Base-by-base conservation (phyloP, 2,888 invertebrate genomes). In the Diadromus collaris region DNA sequence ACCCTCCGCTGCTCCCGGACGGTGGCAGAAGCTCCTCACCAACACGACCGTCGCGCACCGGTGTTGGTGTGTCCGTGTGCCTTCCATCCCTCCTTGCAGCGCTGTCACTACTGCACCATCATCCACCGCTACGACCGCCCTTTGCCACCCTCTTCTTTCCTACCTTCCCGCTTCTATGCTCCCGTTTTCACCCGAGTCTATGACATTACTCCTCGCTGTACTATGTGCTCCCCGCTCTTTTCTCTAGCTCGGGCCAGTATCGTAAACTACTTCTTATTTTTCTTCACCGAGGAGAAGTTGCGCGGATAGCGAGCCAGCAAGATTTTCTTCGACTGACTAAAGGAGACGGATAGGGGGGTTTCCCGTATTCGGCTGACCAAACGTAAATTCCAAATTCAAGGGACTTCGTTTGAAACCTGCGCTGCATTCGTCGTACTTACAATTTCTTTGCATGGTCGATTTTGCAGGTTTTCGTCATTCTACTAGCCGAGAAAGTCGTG, bases 111-210 rank as follows among this genome's bases (percentile, higher is more conserved):
- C n/a, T 13, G 29, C 32, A 19, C 24, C 10, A 13, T 41, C 68
- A 19, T 38, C 56, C 56, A 58, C 56, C 32, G 41, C 41, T 38
- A 48, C 27, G 7, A 60, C 56, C 46, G 44, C 21, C 34, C 38
- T 51, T 27, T 32, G 29, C 54, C 64, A 29, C n/a, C 51, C 72
- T 64, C 63, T 21, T 64, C 44, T 46, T 58, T 72, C 24, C 54
- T 54, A 54, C 41, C 65, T 38, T 38, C 21, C 21, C 16, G 61
- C 74, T 76, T 70, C 64, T 32, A 64, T 16, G 38, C n/a, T 27
- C 21, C 29, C 16, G 61, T 69, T 77, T 73, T 61, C 41, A 61
- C 67, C 81, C 72, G 60, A 70, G 60, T 46, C 60, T 70, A 48
- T 58, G 46, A 60, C 70, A 70, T 70, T 58, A 69, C 32, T 41